Conservation (phyloP, 2,797 vertebrate species). For the Pseudochromis fuscus region DNA sequence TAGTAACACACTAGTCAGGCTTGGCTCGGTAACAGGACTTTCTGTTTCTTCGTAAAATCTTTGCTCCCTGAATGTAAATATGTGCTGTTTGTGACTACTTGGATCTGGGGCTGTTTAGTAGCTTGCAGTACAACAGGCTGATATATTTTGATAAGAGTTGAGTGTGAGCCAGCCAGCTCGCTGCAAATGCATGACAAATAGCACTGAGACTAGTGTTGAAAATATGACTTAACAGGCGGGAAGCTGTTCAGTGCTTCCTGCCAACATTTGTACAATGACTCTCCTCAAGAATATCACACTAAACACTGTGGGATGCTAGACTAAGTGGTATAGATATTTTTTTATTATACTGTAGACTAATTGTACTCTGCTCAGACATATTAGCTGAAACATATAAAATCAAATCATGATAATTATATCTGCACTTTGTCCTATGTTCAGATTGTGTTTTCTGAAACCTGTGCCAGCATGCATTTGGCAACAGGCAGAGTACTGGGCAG, state of each 20-base stretch:
- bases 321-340: background rate
- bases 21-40: too few species aligned
- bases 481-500: background rate
- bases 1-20: background rate
- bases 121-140: too few species aligned
- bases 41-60: too few species aligned
- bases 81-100: background rate
- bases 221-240: background rate
- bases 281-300: background rate
- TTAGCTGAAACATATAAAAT: background rate
- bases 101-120: background rate
- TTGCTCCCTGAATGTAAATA: too few species aligned
- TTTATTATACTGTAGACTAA: constrained; percentile 9
- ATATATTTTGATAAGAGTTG: constrained; percentile 13
- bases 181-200: constrained; percentile 24
- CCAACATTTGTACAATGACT: background rate
- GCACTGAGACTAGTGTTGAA: constrained; percentile 5
- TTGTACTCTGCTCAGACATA: constrained; percentile 19
- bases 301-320: background rate
- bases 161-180: constrained; percentile 1
- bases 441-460: background rate
- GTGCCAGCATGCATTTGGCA: constrained; percentile 8
- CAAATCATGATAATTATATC: background rate
- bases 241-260: background rate
- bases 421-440: background rate